phyloP scores from a whole-genome alignment of 2,888 invertebrate genomes.

The Ophion costatus region DNA sequence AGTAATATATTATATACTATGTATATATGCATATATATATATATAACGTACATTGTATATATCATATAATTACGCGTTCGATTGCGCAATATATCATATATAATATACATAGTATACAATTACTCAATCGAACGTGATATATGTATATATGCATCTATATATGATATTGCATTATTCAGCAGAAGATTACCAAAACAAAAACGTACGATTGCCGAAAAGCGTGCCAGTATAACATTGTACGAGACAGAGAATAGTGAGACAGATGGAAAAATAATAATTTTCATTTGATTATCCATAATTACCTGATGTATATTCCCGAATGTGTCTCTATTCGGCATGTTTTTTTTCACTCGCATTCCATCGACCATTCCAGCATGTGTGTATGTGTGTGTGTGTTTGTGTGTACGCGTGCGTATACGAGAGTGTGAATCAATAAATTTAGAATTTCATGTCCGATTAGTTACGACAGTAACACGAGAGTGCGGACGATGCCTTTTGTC shows the following conservation, averaged over 20 bases:
- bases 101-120: too few species aligned
- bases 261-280: constrained; percentile 38
- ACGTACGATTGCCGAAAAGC: constrained; percentile 13
- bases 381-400: neutral
- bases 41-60: too few species aligned
- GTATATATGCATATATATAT: neutral
- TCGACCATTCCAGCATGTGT: neutral
- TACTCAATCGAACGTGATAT: too few species aligned
- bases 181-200: neutral
- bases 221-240: neutral
- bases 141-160: neutral
- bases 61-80: too few species aligned
- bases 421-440: constrained; percentile 13
- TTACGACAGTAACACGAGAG: neutral
- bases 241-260: neutral
- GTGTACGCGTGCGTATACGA: too few species aligned
- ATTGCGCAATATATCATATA: too few species aligned
- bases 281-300: constrained; percentile 62
- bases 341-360: constrained; percentile 13
- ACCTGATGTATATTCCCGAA: constrained; percentile 59
- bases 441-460: constrained; percentile 1
- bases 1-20: constrained; percentile 38
- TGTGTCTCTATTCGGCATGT: constrained; percentile 11
- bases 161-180: neutral
- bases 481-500: neutral